Evolutionary conservation across 2,888 invertebrate genomes (phyloP), one percentile per base, ranked within the genome.

Genomic region (Mimas tiliae): DNA sequence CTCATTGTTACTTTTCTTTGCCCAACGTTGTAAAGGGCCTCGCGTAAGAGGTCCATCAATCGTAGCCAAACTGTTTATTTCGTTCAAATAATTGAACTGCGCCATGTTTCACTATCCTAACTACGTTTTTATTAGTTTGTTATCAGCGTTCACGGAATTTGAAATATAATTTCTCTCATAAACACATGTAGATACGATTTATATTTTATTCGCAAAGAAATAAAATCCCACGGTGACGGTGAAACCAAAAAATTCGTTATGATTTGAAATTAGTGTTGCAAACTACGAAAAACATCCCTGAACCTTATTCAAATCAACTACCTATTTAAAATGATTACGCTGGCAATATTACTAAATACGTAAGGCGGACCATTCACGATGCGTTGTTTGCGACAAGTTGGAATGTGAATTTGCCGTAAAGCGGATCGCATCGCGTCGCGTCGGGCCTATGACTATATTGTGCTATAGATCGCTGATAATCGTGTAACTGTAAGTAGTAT

Each of bases 31-130:
- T 55, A 95, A 88, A 19, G 97, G 97, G 0, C 97, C 97, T 77
- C 96, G 96, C 11, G 96, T 96, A 77, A 97, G 93, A 47, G 97
- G 96, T 0, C 97, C 97, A 76, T 97, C 97, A 95, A 97, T 95
- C 68, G 95, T 95, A 27, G 96, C 93, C 67, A 96, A 94, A 92
- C 95, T 97, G 76, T 96, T 97, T 70, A 97, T 92, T 88, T 97
- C 97, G 85, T 97, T 97, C 74, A 96, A 93, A 86, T 96, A 97
- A 81, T 96, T 96, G 80, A 97, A 96, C 79, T 97, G 97, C 58
- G 97, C 95, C 97, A 97, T 97, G 71, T 66, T 82, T 63, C 19
- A 42, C 63, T 63, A 33, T 27, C 21, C 33, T 14, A 14, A 50
- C 27, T 27, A 27, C 27, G 11, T 33, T 42, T 42, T 7, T 45